A percentile compares a stretch with the other conserved stretches of the same genome.
Evolutionary conservation across 2,797 vertebrate species (phyloP).

Genomic region (Orestias chungarensis): DNA sequence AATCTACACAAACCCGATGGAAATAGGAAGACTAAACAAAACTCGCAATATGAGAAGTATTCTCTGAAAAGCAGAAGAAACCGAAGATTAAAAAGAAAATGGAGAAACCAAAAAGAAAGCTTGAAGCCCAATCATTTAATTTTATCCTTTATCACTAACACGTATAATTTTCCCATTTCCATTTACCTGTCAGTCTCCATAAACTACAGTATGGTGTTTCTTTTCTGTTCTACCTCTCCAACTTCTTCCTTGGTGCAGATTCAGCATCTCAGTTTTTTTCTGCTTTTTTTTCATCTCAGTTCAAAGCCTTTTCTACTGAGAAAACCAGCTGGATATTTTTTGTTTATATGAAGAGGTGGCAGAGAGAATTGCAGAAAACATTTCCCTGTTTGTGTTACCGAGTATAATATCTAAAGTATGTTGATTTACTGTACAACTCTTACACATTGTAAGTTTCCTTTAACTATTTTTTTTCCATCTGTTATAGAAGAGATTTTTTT

Average conservation of each 20-base stretch:
- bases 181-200: conserved; percentile 54
- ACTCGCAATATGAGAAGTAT: conserved; percentile 8
- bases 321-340: conserved; percentile 73
- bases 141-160: conserved; percentile 15
- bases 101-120: conserved; percentile 2
- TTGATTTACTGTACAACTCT: conserved; percentile 55
- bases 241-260: conserved; percentile 48
- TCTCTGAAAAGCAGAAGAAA: conserved; percentile 15
- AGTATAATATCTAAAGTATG: conserved; percentile 56
- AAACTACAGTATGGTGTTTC: conserved; percentile 52
- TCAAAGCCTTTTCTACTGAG: conserved; percentile 73
- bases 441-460: conserved; percentile 50
- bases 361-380: conserved; percentile 70
- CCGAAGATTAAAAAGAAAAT: conserved; percentile 2
- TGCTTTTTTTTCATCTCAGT: conserved; percentile 53
- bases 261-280: conserved; percentile 61
- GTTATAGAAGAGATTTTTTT: conserved; percentile 25
- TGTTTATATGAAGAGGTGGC: conserved; percentile 71
- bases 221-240: conserved; percentile 41
- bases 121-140: conserved; percentile 2
- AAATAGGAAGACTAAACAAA: conserved; percentile 24
- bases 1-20: conserved; percentile 31
- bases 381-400: conserved; percentile 59
- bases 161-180: conserved; percentile 47
- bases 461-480: conserved; percentile 38